A percentile compares a stretch with the other conserved stretches of the same genome.
These are phyloP conservation scores for Parauchenoglanis ngamensis DNA, from an alignment of 2,797 vertebrate species.

Conservation along the genomic window DNA sequence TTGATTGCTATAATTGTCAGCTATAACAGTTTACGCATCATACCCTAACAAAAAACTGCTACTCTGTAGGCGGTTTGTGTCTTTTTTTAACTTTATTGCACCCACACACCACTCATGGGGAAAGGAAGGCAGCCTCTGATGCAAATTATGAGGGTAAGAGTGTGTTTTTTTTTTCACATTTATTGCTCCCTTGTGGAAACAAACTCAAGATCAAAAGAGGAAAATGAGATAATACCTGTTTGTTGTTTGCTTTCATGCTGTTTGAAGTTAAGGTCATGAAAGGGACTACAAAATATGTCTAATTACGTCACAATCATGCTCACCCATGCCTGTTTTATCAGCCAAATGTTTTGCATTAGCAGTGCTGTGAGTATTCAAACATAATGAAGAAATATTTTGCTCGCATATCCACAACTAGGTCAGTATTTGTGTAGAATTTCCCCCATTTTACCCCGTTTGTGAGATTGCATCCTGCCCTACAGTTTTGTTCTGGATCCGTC, in stretches of 20 bases:
- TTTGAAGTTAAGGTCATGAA: slow-evolving; percentile 14
- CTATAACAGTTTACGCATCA: no score
- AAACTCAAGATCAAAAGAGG: slow-evolving; percentile 27
- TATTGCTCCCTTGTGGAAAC: slow-evolving; percentile 28
- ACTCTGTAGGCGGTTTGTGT: slow-evolving; percentile 21
- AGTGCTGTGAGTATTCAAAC: not conserved
- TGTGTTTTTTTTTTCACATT: not conserved
- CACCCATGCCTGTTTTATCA: not conserved
- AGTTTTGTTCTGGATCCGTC: slow-evolving; percentile 19
- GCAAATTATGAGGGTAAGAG: slow-evolving; percentile 16
- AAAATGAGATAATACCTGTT: not conserved
- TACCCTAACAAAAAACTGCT: not conserved
- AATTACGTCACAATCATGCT: not conserved
- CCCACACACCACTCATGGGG: slow-evolving; percentile 18
- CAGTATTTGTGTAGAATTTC: slow-evolving; percentile 1
- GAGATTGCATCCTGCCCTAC: slow-evolving; percentile 20
- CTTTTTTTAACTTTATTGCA: slow-evolving; percentile 30
- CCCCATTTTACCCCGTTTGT: slow-evolving; percentile 9
- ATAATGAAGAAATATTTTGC: not conserved
- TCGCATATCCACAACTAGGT: not conserved
- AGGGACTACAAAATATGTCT: not conserved
- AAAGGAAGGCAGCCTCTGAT: slow-evolving; percentile 12
- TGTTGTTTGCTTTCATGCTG: slow-evolving; percentile 1
- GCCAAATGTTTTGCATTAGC: not conserved
- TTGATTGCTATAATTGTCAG: not conserved